Conservation (phyloP, 1,140 invertebrate genomes). For the Drosophila suzukii region DNA sequence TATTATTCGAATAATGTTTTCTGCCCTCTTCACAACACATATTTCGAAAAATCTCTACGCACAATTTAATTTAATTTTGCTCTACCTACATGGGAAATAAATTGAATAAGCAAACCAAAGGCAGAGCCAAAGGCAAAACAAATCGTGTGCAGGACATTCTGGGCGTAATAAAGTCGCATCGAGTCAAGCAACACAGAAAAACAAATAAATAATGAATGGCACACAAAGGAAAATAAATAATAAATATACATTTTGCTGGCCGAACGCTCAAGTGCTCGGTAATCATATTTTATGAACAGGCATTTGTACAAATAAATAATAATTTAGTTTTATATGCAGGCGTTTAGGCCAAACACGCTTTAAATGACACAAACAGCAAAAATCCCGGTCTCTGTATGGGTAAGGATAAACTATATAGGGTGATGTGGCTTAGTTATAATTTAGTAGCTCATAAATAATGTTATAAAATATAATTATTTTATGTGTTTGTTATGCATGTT, state of each 20-base stretch:
- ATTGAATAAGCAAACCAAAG: slow-evolving; percentile 19
- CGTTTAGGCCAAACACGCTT: slow-evolving; percentile 54
- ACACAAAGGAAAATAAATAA: slow-evolving; percentile 73
- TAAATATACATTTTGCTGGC: slow-evolving; percentile 58
- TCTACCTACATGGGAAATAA: slow-evolving; percentile 33
- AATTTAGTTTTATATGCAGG: slow-evolving; percentile 64
- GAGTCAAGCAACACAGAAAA: slow-evolving; percentile 34
- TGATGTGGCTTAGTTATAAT: background rate
- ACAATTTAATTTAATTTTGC: slow-evolving; percentile 42
- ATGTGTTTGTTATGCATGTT: too few species aligned
- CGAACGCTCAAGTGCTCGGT: slow-evolving; percentile 47
- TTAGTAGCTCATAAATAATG: background rate
- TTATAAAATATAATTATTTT: too few species aligned
- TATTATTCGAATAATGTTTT: background rate
- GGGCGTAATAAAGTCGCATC: slow-evolving; percentile 33
- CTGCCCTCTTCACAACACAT: slow-evolving; percentile 1
- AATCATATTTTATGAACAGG: slow-evolving; percentile 63
- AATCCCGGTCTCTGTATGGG: background rate
- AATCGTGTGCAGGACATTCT: slow-evolving; percentile 13
- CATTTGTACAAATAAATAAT: slow-evolving; percentile 74
- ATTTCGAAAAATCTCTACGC: slow-evolving; percentile 20
- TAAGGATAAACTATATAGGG: slow-evolving; percentile 26
- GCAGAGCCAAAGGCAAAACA: background rate
- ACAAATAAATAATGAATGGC: slow-evolving; percentile 55
- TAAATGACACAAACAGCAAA: slow-evolving; percentile 57